Base-by-base conservation (phyloP, 2,113 vertebrate genomes). In the Brachionichthys hirsutus region DNA sequence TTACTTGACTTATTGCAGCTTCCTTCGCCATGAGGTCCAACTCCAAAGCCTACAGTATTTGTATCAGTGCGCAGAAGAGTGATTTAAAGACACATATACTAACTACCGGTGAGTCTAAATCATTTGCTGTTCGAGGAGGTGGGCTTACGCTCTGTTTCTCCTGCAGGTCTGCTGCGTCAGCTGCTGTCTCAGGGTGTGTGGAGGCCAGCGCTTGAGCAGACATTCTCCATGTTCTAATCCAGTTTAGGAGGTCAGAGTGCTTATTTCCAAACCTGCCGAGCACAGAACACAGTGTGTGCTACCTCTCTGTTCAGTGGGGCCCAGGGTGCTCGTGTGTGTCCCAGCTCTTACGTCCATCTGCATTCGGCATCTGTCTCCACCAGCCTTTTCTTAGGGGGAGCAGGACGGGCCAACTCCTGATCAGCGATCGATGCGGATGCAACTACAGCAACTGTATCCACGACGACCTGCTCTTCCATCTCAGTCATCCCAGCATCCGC, bases 341-440 rank as follows among this genome's bases (percentile, higher is more conserved):
- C 15, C 9, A 2, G 35, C 43, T 75, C 94, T 90, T 90, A 98
- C 97, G 81, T 90, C 90, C 88, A 92, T 87, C 89, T 93, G 61
- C 89, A 86, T 85, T 94, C 94, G 1, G 55, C 51, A 12, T 97
- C 94, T 0, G 89, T 86, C 12, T 93, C 92, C 68, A 94, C 73
- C 87, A 96, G 92, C 24, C 93, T 92, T 89, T 92, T 97, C 89
- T 94, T 98, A 0, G 93, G 91, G 0, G 93, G 95, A 19, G 94
- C 93, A 0, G 95, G 93, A 3, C 91, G 91, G 0, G 87, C 90
- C 8, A 94, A 35, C 6, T 97, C 94, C 61, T 93, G 91, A 70
- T 89, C 86, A 0, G 40, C 14, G 62, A 85, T 12, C 42, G 84
- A 19, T 80, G 79, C 55, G 88, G 55, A 67, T 0, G 92, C 88